Evolutionary conservation across 2,113 vertebrate species (phyloP), one percentile per base, ranked within the genome.

Genomic region (Tragulus kanchil): DNA sequence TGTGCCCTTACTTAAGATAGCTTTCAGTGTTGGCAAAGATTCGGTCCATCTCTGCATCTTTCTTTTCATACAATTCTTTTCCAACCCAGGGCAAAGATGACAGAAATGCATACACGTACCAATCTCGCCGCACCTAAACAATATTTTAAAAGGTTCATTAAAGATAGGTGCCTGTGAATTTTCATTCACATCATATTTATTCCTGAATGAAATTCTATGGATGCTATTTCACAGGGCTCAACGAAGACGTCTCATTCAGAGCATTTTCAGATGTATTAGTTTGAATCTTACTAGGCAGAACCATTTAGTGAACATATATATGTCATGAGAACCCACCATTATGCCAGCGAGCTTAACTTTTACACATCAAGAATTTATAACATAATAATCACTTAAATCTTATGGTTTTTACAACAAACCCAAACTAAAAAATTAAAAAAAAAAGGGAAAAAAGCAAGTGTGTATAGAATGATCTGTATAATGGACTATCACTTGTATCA

Each of bases 81-180:
- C 99, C 99, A 86, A 99, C 99, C 99, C 99, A 99, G 81, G 99
- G 99, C 96, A 99, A 98, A 90, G 99, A 99, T 2, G 99, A 99
- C 77, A 99, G 98, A 97, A 99, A 99, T 0, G 99, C 99, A 67
- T 99, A 99, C 91, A 99, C 99, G 54, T 99, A 99, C 99, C 99
- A 99, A 98, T 99, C 99, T 45, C 99, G 99, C 31, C 99, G 99
- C 64, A 99, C 99, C 99, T 99, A 92, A 0, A 69, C 92, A 96
- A 89, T 3, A 71, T 85, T 78, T 90, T 78, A 83, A 96, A 93
- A 95, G 54, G 23, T 50, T 58, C 93, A 42, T 88, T 95, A 81
- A 89, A 96, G 90, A 91, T 19, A 67, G 13, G 61, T 45, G 0
- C 69, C 73, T 50, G 64, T 89, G 54, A 81, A 89, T 59, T 69